phyloP scores from a whole-genome alignment of 1,140 invertebrate genomes.

The Phortica variegata region DNA sequence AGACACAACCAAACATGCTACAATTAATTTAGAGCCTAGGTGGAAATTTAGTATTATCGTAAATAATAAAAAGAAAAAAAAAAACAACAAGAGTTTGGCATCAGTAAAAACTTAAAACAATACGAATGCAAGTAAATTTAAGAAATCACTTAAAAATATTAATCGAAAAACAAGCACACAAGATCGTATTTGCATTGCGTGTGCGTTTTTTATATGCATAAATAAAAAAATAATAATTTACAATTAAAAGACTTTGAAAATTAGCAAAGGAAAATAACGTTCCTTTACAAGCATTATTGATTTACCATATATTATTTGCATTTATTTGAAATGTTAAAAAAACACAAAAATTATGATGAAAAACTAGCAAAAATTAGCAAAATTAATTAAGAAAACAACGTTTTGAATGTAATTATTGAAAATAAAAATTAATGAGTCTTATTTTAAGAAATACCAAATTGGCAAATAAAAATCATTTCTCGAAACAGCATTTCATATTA shows the following conservation, averaged over 20 bases:
- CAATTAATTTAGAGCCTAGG: conserved; percentile 48
- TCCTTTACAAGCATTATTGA: conserved; percentile 18
- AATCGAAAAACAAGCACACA: no score
- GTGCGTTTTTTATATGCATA: no score
- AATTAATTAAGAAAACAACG: no score
- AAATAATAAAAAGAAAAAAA: conserved; percentile 29
- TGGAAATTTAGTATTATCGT: conserved; percentile 35
- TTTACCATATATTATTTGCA: conserved; percentile 20
- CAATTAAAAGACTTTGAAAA: conserved; percentile 42
- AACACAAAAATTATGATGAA: conserved; percentile 1
- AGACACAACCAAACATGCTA: conserved; percentile 23
- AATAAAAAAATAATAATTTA: conserved; percentile 21
- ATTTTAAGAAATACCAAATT: no score
- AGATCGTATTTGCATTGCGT: no score
- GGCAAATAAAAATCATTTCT: no score
- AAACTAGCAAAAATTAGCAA: conserved; percentile 51
- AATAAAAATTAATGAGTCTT: no score
- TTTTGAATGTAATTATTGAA: no score
- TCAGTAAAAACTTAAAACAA: conserved; percentile 40
- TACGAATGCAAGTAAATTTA: conserved; percentile 44
- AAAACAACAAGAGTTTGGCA: conserved; percentile 43
- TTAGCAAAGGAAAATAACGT: conserved; percentile 21
- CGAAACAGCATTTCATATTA: no score
- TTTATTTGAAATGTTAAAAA: conserved; percentile 25
- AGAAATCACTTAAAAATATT: conserved; percentile 29